Base-by-base conservation (phyloP, 2,797 vertebrate species). In the Meda fulgida region DNA sequence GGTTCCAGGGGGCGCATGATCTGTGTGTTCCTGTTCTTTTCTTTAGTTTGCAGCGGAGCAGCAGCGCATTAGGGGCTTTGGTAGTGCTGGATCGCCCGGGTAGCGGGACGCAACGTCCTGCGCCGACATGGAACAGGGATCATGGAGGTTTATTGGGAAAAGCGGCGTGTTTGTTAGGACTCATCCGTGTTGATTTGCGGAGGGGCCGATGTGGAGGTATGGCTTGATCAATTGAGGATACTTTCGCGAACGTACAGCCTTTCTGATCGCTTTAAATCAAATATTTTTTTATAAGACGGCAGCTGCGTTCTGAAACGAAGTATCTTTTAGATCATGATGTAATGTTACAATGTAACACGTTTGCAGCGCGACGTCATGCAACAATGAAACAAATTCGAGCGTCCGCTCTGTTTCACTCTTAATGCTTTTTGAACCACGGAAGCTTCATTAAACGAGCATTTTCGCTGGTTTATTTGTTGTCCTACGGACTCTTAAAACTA, bases 221-320 rank as follows among this genome's bases (percentile, higher is more conserved):
- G 89, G 63, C 78, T 71, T 81, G 85, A 84, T 58, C 21, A 34
- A 76, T 48, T 80, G 63, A 82, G 40, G 40, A 78, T 26, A 72
- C 19, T 72, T 87, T 78, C 40, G 46, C 36, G 18, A 53, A 80
- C 83, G 83, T 26, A 36, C 81, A 75, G 81, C 43, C 65, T 83
- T 85, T 76, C 70, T 16, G n/a, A 43, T 78, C 80, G 13, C 80
- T 43, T 88, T 40, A 86, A 76, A 84, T 5, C 82, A 89, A 89
- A 91, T 93, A 92, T 96, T 95, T 96, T 91, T 86, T 96, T 95
- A 96, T 96, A 97, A 97, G 96, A 98, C 97, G 97, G 97, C 97
- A 97, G 96, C 97, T 94, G 92, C 90, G 92, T 89, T 85, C 92
- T 91, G 91, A 89, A 90, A 89, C 94, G 58, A 71, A 58, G 80